These are phyloP conservation scores for Narcine bancroftii DNA, from an alignment of 2,113 vertebrate genomes.

Conservation along the genomic window DNA sequence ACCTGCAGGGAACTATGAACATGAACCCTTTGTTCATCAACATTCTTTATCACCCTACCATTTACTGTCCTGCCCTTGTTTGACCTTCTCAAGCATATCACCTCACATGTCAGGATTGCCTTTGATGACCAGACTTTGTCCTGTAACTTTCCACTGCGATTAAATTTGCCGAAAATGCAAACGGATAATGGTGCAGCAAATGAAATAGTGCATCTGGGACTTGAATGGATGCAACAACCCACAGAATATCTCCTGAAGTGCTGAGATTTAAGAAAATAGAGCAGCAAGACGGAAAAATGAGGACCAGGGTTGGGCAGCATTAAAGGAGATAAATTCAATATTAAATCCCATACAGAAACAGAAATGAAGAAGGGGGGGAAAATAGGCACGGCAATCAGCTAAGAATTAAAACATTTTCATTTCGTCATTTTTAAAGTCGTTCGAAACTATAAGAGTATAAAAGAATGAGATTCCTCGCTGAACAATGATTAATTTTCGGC, in stretches of 20 bases:
- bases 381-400: background rate
- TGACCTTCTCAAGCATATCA: no score
- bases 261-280: background rate
- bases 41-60: no score
- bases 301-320: no score
- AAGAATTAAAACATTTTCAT: background rate
- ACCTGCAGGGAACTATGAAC: no score
- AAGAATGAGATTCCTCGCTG: background rate
- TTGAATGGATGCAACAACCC: background rate
- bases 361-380: background rate
- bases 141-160: no score
- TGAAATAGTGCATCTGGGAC: background rate
- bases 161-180: background rate
- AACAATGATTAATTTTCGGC: constrained; percentile 14
- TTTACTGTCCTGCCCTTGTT: no score
- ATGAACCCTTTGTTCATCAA: no score
- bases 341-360: background rate
- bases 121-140: no score
- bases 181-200: background rate
- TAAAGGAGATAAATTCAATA: background rate
- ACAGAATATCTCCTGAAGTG: background rate
- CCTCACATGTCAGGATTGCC: no score
- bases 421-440: background rate
- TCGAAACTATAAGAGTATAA: background rate
- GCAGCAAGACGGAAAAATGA: background rate